Percentiles rank a stretch among this genome's conserved stretches.
These are phyloP conservation scores for Apamea crenata DNA, from an alignment of 2,888 invertebrate species.

Conservation along the genomic window DNA sequence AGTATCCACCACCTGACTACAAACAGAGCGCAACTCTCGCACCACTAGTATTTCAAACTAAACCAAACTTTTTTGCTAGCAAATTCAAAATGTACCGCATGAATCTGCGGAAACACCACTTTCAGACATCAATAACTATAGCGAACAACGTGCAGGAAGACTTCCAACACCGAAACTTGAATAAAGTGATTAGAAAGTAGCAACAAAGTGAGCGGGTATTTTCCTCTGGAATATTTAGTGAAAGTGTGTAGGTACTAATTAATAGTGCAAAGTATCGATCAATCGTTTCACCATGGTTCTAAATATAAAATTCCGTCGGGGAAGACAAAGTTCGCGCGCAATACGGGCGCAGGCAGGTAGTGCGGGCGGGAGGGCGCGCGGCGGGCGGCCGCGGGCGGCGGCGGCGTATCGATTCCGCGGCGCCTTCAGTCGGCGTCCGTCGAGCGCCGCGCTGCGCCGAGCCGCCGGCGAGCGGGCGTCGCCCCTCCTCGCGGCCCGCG, in stretches of 20 bases:
- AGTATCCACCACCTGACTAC: slow-evolving; percentile 75
- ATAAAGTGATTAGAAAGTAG: slow-evolving; percentile 50
- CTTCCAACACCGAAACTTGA: slow-evolving; percentile 41
- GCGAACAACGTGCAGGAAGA: slow-evolving; percentile 39
- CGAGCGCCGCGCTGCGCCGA: slow-evolving; percentile 90
- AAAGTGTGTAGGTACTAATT: slow-evolving; percentile 84
- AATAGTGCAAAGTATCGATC: slow-evolving; percentile 90
- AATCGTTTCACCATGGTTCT: slow-evolving; percentile 90
- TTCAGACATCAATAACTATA: slow-evolving; percentile 35
- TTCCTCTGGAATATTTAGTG: slow-evolving; percentile 70
- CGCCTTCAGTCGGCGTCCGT: slow-evolving; percentile 90
- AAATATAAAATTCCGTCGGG: slow-evolving; percentile 90
- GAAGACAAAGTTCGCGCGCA: slow-evolving; percentile 90
- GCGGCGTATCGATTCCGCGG: slow-evolving; percentile 88
- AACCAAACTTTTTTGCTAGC: slow-evolving; percentile 46
- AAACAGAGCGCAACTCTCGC: slow-evolving; percentile 62
- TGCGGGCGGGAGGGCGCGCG: slow-evolving; percentile 80
- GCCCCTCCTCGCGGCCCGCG: slow-evolving; percentile 80
- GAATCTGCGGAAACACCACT: slow-evolving; percentile 35
- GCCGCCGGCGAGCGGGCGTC: slow-evolving; percentile 87
- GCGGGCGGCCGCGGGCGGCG: slow-evolving; percentile 83
- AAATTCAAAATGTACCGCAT: slow-evolving; percentile 18
- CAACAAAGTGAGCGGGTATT: slow-evolving; percentile 39
- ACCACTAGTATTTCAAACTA: slow-evolving; percentile 37
- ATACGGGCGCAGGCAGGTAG: slow-evolving; percentile 86